A percentile compares a stretch with the other conserved stretches of the same genome.
phyloP scores from a whole-genome alignment of 2,113 vertebrate species.

The Sigmodon hispidus region DNA sequence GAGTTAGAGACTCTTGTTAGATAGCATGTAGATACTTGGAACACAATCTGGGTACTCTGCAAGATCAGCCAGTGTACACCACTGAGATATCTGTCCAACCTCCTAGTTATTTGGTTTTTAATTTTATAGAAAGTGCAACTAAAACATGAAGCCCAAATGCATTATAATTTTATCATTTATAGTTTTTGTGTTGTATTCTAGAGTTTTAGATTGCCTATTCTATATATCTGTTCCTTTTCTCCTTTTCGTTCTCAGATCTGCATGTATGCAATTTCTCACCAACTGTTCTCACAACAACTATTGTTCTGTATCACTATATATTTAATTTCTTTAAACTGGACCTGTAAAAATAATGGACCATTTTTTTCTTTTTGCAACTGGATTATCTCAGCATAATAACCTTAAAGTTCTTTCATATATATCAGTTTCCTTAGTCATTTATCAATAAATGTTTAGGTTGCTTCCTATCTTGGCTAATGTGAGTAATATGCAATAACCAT shows the following conservation, averaged over 20 bases:
- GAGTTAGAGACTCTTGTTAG: too few species aligned
- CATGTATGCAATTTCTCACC: neutral
- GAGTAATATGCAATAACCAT: neutral
- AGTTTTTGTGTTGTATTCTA: neutral
- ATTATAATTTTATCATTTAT: neutral
- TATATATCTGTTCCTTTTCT: neutral
- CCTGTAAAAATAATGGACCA: neutral
- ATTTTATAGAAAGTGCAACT: neutral
- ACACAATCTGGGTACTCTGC: too few species aligned
- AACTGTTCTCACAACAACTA: neutral
- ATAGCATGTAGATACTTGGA: too few species aligned
- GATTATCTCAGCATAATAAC: neutral
- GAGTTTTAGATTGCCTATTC: neutral
- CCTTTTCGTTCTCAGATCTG: neutral
- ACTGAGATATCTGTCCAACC: neutral
- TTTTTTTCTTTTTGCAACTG: neutral
- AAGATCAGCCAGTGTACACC: too few species aligned
- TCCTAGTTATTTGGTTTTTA: neutral
- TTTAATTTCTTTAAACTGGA: neutral
- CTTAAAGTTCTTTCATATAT: neutral
- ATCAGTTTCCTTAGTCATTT: neutral
- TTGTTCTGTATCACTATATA: neutral
- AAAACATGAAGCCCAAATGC: neutral
- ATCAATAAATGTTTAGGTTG: neutral
- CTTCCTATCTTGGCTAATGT: neutral